phyloP scores from a whole-genome alignment of 2,888 invertebrate species.

The Orthosia incerta region DNA sequence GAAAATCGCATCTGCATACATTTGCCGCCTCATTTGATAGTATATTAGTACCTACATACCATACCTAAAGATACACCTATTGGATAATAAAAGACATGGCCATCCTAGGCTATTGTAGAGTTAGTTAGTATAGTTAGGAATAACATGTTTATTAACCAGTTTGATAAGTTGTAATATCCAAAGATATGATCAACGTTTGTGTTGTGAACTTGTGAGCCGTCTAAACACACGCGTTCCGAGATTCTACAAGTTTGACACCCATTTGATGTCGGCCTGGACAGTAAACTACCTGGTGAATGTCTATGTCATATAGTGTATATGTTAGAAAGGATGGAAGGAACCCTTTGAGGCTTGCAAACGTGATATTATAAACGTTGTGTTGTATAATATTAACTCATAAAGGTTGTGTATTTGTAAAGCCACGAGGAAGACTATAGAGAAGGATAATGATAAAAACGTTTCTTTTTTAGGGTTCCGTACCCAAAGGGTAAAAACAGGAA shows the following conservation, averaged over 20 bases:
- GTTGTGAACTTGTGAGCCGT: background rate
- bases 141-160: background rate
- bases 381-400: no score
- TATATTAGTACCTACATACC: background rate
- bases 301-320: no score
- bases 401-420: background rate
- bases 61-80: background rate
- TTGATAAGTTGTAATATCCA: no score
- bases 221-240: background rate
- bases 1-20: slow-evolving; percentile 15
- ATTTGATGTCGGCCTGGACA: background rate
- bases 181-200: background rate
- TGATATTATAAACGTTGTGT: background rate
- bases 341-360: background rate
- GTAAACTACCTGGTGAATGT: background rate
- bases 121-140: no score
- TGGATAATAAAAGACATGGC: background rate
- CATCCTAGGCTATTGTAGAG: background rate
- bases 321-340: no score
- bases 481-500: no score
- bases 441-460: no score
- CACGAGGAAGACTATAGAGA: background rate
- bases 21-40: slow-evolving; percentile 6
- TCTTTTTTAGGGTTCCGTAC: no score
- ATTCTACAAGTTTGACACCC: background rate